These are phyloP conservation scores for Silvanus unidentatus DNA, from an alignment of 2,888 invertebrate genomes.

Conservation along the genomic window DNA sequence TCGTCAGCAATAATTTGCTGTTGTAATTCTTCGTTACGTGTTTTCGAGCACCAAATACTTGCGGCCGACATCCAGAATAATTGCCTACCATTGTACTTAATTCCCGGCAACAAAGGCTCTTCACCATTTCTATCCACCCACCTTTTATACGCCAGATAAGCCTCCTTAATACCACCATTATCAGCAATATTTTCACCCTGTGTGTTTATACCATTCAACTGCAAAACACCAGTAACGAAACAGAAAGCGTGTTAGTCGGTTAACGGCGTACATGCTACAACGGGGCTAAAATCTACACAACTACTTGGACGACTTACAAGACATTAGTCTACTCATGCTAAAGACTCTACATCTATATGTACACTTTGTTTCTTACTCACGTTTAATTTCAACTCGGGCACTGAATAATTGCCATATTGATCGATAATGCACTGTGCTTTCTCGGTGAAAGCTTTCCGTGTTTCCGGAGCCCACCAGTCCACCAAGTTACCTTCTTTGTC, in stretches of 20 bases:
- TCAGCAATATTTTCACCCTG: conserved; percentile 95
- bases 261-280: neutral
- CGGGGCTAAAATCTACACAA: neutral
- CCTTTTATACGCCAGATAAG: conserved; percentile 51
- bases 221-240: conserved; percentile 27
- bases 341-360: neutral
- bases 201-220: conserved; percentile 87
- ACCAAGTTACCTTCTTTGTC: conserved; percentile 86
- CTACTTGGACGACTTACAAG: too few species aligned
- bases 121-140: conserved; percentile 39
- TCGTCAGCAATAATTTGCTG: conserved; percentile 41
- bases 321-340: too few species aligned
- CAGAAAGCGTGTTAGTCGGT: conserved; percentile 23
- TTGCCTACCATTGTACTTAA: conserved; percentile 44
- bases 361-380: conserved; percentile 48
- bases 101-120: conserved; percentile 37
- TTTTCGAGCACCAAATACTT: conserved; percentile 55
- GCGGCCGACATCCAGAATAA: conserved; percentile 57
- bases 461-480: conserved; percentile 87
- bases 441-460: conserved; percentile 75
- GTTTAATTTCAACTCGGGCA: conserved; percentile 66
- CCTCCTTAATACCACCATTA: conserved; percentile 89
- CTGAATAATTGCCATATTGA: conserved; percentile 88
- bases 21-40: conserved; percentile 39
- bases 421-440: conserved; percentile 87